phyloP scores from a whole-genome alignment of 2,888 invertebrate species.

The Melangyna quadrimaculata region DNA sequence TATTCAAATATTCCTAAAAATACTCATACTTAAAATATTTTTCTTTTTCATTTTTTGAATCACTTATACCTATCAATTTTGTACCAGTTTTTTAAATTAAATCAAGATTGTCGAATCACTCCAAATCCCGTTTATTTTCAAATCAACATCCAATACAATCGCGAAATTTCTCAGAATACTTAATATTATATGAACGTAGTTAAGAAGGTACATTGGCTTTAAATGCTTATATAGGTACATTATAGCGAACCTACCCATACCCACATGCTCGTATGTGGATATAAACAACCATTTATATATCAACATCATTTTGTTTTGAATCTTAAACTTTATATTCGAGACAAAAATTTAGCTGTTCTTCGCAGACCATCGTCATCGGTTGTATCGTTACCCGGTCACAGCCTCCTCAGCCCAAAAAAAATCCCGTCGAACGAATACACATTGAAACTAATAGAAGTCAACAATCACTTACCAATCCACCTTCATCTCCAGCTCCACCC shows the following conservation, averaged over 20 bases:
- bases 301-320: conserved; percentile 29
- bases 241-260: conserved; percentile 19
- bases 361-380: neutral
- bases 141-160: neutral
- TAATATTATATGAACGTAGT: conserved; percentile 28
- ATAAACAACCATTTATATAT: conserved; percentile 34
- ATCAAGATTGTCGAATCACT: neutral
- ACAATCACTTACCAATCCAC: conserved; percentile 1
- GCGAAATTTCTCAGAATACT: conserved; percentile 30
- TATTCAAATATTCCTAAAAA: neutral
- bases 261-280: neutral
- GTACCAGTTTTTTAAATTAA: neutral
- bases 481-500: neutral
- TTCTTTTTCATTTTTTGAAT: neutral
- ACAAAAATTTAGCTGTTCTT: conserved; percentile 10
- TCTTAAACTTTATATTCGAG: conserved; percentile 14
- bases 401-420: conserved; percentile 10
- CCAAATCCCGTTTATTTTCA: conserved; percentile 1
- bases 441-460: conserved; percentile 31
- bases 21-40: neutral
- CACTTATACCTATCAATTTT: neutral
- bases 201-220: conserved; percentile 10
- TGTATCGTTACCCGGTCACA: conserved; percentile 49
- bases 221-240: conserved; percentile 7
- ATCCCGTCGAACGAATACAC: neutral